phyloP scores from a whole-genome alignment of 2,888 invertebrate genomes.

The Xestobium rufovillosum region DNA sequence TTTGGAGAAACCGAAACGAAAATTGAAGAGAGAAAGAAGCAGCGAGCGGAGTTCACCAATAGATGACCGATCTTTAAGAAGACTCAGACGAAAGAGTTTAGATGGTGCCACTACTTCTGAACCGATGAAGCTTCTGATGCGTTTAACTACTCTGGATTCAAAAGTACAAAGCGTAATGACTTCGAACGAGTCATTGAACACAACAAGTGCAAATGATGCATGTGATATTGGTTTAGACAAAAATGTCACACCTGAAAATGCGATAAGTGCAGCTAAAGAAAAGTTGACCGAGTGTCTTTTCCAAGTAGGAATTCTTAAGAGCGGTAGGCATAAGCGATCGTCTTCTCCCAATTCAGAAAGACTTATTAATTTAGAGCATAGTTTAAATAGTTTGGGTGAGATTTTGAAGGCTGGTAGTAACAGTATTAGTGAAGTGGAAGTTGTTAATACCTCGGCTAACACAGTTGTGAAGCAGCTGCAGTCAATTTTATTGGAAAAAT shows the following conservation, averaged over 20 bases:
- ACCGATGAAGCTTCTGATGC: constrained; percentile 71
- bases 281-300: constrained; percentile 62
- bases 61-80: constrained; percentile 34
- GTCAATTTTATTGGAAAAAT: constrained; percentile 59
- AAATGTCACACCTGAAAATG: constrained; percentile 51
- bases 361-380: constrained; percentile 58
- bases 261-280: constrained; percentile 56
- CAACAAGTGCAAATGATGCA: constrained; percentile 41
- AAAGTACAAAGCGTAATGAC: constrained; percentile 61
- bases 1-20: constrained; percentile 48
- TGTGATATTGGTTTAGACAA: constrained; percentile 27
- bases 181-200: constrained; percentile 52
- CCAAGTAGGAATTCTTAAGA: constrained; percentile 56
- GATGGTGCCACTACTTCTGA: constrained; percentile 73
- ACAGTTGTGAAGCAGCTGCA: constrained; percentile 58
- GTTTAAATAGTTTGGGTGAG: constrained; percentile 55
- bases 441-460: constrained; percentile 50
- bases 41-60: constrained; percentile 38
- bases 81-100: constrained; percentile 64
- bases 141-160: constrained; percentile 68
- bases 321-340: constrained; percentile 54
- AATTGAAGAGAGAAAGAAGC: constrained; percentile 46
- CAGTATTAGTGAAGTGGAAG: constrained; percentile 43
- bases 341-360: constrained; percentile 60
- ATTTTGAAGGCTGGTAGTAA: constrained; percentile 54